Conservation (phyloP, 2,888 invertebrate species). For the Diogma glabrata region DNA sequence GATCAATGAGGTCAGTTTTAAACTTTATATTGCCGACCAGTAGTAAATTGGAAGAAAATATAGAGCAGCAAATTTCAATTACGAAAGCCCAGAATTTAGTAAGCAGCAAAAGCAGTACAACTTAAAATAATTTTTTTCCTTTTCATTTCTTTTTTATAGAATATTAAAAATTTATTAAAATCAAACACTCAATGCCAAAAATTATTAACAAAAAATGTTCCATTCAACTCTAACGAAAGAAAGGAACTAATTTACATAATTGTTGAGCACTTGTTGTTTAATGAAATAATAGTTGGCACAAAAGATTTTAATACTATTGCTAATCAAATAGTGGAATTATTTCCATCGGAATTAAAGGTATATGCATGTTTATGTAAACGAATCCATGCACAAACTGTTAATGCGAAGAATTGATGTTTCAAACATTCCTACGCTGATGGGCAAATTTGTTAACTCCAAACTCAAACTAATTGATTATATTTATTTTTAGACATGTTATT, state of each 20-base stretch:
- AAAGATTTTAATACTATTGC: neutral
- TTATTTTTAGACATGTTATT: neutral
- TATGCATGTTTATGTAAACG: too few species aligned
- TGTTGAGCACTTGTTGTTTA: neutral
- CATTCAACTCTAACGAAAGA: neutral
- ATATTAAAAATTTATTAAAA: neutral
- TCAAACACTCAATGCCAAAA: neutral
- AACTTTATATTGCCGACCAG: neutral
- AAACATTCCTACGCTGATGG: too few species aligned
- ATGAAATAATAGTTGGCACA: neutral
- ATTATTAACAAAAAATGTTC: neutral
- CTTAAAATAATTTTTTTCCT: neutral
- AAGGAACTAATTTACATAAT: neutral
- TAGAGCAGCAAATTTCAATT: neutral
- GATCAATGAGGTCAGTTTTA: neutral
- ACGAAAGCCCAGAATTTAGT: neutral
- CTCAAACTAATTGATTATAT: neutral
- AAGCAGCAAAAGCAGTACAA: neutral
- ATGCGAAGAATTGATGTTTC: too few species aligned
- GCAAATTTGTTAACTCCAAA: neutral
- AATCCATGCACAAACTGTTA: too few species aligned
- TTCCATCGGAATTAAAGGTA: neutral
- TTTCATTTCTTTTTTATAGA: neutral
- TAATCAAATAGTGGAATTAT: neutral
- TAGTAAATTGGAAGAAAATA: neutral